phyloP scores from a whole-genome alignment of 2,888 invertebrate genomes.

The Oxytorus armatus region DNA sequence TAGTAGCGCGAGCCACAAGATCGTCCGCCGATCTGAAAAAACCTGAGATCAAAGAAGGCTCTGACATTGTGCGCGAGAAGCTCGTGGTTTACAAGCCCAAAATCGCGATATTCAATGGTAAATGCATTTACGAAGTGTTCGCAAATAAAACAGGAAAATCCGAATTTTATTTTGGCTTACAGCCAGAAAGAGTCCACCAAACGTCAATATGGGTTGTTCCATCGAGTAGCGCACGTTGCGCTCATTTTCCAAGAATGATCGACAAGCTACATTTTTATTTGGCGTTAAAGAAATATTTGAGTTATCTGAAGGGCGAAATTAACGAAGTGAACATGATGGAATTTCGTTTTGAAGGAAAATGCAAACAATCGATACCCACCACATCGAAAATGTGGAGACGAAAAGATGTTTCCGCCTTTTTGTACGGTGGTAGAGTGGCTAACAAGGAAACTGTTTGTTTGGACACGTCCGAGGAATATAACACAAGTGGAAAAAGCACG shows the following conservation, averaged over 20 bases:
- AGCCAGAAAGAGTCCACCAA: constrained; percentile 75
- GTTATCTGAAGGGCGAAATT: constrained; percentile 78
- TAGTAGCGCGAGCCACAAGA: constrained; percentile 80
- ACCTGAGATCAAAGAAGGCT: constrained; percentile 80
- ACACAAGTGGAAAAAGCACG: constrained; percentile 71
- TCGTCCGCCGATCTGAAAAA: constrained; percentile 81
- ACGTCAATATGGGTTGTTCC: constrained; percentile 82
- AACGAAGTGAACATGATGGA: constrained; percentile 74
- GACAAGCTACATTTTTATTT: constrained; percentile 82
- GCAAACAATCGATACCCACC: constrained; percentile 76
- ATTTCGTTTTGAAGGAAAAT: constrained; percentile 79
- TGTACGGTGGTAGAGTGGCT: constrained; percentile 78
- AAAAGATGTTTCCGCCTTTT: constrained; percentile 78
- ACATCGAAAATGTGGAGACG: constrained; percentile 82
- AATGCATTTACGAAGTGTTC: constrained; percentile 82
- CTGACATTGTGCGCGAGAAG: constrained; percentile 76
- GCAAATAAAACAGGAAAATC: constrained; percentile 73
- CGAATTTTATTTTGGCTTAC: constrained; percentile 80
- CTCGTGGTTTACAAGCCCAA: constrained; percentile 78
- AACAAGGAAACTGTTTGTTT: constrained; percentile 78
- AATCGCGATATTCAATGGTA: constrained; percentile 82
- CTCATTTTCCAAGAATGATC: constrained; percentile 81
- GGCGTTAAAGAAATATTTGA: constrained; percentile 79
- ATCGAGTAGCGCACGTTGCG: constrained; percentile 82
- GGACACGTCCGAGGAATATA: constrained; percentile 77